Percentiles rank a stretch among this genome's conserved stretches.
phyloP scores from a whole-genome alignment of 2,888 invertebrate species.

The Eristalinus aeneus region DNA sequence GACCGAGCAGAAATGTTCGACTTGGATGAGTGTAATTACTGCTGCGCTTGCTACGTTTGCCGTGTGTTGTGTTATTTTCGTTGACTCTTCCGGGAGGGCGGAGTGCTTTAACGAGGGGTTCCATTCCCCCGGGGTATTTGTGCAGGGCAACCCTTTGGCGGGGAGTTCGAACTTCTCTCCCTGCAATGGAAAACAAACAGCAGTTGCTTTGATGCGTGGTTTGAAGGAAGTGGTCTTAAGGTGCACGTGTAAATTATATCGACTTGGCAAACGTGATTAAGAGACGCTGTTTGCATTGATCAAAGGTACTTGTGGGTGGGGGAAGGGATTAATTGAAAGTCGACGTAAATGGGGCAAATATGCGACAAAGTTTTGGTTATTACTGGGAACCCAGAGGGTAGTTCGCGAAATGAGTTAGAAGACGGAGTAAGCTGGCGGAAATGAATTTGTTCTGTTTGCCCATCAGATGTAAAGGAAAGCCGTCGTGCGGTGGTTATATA shows the following conservation, averaged over 20 bases:
- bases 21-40: conserved; percentile 62
- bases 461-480: no score
- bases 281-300: background rate
- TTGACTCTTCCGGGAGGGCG: background rate
- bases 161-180: conserved; percentile 21
- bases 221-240: conserved; percentile 4
- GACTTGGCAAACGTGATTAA: background rate
- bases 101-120: background rate
- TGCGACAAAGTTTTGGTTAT: background rate
- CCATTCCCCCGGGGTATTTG: background rate
- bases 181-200: conserved; percentile 36
- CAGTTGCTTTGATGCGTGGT: conserved; percentile 26
- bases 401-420: background rate
- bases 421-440: background rate
- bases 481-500: no score
- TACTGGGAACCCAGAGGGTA: background rate
- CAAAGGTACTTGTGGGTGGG: background rate
- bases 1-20: conserved; percentile 32
- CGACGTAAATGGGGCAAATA: background rate
- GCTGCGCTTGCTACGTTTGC: background rate
- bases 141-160: conserved; percentile 37
- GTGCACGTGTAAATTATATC: conserved; percentile 43
- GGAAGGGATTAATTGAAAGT: background rate
- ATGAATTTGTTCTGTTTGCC: background rate
- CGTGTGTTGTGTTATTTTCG: conserved; percentile 4